A percentile compares a stretch with the other conserved stretches of the same genome.
phyloP scores from a whole-genome alignment of 2,113 vertebrate species.

The Oplegnathus fasciatus region DNA sequence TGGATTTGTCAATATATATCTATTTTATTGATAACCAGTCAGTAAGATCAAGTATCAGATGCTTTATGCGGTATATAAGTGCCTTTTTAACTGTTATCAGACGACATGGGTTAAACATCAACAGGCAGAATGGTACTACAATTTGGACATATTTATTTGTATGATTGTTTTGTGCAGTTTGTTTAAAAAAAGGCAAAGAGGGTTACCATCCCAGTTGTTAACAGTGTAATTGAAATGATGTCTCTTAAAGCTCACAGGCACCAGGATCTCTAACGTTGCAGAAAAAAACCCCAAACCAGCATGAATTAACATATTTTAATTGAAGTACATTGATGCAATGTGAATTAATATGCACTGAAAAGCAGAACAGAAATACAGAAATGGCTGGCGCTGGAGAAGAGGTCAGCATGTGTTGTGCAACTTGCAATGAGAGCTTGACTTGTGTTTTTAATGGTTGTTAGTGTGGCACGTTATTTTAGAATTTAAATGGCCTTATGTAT shows the following conservation, averaged over 20 bases:
- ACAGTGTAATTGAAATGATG: neutral
- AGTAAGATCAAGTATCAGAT: neutral
- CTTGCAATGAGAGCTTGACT: neutral
- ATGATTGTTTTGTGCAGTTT: neutral
- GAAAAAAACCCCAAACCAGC: slow-evolving; percentile 6
- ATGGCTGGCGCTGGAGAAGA: slow-evolving; percentile 4
- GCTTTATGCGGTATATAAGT: neutral
- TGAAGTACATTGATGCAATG: slow-evolving; percentile 44
- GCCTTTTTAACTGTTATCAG: neutral
- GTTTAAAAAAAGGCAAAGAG: neutral
- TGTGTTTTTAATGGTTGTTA: neutral
- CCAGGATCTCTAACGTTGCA: slow-evolving; percentile 9
- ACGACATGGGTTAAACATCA: neutral
- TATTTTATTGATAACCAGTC: neutral
- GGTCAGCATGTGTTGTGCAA: slow-evolving; percentile 11
- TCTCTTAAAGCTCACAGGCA: slow-evolving; percentile 17
- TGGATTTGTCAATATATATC: neutral
- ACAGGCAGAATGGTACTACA: neutral
- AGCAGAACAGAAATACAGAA: slow-evolving; percentile 34
- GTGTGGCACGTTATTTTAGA: neutral
- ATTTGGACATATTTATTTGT: neutral
- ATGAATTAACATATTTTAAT: slow-evolving; percentile 57
- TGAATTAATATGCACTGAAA: slow-evolving; percentile 46
- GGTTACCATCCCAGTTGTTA: neutral
- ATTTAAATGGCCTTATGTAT: neutral